A percentile compares a stretch with the other conserved stretches of the same genome.
Conservation (phyloP, 2,888 invertebrate genomes). For the Fragum whitleyi region DNA sequence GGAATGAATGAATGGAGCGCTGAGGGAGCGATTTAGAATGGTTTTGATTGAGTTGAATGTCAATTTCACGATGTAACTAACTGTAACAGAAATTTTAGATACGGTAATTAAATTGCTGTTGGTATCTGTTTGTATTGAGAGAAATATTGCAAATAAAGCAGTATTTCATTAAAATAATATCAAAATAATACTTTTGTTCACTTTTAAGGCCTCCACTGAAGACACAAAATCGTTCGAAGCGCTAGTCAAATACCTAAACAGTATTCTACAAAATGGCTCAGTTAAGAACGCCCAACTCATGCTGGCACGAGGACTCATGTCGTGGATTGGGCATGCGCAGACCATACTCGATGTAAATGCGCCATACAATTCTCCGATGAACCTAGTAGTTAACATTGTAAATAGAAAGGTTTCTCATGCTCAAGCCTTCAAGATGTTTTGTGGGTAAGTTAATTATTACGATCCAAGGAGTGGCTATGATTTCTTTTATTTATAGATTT, state of each 20-base stretch:
- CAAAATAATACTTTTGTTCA: too few relatives aligned
- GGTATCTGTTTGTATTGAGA: too few relatives aligned
- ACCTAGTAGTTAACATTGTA: neutral
- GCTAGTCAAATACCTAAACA: neutral
- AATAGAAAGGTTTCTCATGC: neutral
- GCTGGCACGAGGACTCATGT: slow-evolving; percentile 5
- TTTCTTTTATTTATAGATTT: too few relatives aligned
- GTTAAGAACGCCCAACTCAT: neutral
- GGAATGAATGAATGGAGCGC: too few relatives aligned
- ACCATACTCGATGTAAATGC: neutral
- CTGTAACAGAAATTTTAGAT: too few relatives aligned
- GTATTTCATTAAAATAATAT: too few relatives aligned
- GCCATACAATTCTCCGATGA: neutral
- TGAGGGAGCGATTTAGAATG: too few relatives aligned
- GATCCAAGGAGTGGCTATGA: too few relatives aligned
- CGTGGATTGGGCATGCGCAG: slow-evolving; percentile 13
- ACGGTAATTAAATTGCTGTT: too few relatives aligned
- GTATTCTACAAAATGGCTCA: neutral
- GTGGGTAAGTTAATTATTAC: slow-evolving; percentile 12
- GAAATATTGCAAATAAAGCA: too few relatives aligned
- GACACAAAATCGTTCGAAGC: neutral
- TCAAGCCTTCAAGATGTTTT: slow-evolving; percentile 1
- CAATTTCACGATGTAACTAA: too few relatives aligned
- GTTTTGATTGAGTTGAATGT: too few relatives aligned
- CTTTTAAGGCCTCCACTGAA: neutral